Percentiles rank a stretch among this genome's conserved stretches.
Conservation (phyloP, 2,113 vertebrate species). For the Machaerirhynchus nigripectus region DNA sequence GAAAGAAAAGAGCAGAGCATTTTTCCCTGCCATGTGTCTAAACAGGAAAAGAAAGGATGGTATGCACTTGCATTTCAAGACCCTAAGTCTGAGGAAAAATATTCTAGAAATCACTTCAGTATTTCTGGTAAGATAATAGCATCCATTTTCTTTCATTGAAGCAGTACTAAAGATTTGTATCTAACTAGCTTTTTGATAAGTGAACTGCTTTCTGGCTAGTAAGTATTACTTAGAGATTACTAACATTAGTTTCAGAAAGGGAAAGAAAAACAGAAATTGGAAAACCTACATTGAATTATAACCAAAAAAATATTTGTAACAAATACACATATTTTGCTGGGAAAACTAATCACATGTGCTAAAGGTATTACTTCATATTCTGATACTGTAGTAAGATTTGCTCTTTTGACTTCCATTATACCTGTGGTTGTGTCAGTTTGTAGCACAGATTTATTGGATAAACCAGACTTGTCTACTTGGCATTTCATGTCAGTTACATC, state of each 20-base stretch:
- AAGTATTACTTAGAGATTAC: background rate
- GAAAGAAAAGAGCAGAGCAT: background rate
- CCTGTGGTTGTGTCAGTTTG: constrained; percentile 6
- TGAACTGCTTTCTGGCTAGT: background rate
- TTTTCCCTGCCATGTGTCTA: background rate
- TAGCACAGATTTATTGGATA: constrained; percentile 2
- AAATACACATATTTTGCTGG: background rate
- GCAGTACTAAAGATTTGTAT: background rate
- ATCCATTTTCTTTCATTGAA: background rate
- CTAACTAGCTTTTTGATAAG: background rate
- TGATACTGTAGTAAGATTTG: background rate
- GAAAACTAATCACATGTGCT: background rate
- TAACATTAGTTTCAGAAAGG: background rate
- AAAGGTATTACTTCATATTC: background rate
- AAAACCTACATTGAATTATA: background rate
- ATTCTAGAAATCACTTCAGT: background rate
- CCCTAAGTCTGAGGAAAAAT: background rate
- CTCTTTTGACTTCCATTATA: constrained; percentile 1
- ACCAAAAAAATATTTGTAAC: background rate
- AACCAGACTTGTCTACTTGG: constrained; percentile 17
- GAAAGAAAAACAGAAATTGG: background rate
- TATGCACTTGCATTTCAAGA: background rate
- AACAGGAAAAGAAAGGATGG: background rate
- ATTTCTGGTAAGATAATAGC: background rate
- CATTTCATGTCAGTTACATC: constrained; percentile 27